Evolutionary conservation across 2,797 vertebrate species (phyloP).

Genomic region (Hirundo rustica): DNA sequence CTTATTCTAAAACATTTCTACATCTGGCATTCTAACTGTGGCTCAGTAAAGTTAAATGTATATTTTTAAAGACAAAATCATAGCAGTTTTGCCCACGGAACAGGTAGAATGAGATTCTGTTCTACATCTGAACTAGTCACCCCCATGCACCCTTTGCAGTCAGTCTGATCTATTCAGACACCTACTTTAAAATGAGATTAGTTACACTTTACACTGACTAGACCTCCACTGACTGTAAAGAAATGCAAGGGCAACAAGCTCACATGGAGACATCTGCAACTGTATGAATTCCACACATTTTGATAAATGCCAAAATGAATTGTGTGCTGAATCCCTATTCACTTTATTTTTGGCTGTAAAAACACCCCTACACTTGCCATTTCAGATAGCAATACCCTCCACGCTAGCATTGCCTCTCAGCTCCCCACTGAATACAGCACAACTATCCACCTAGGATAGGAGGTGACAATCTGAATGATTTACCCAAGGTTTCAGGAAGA

Average conservation of each 20-base stretch:
- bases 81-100: conserved; percentile 51
- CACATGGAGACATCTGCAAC: conserved; percentile 1
- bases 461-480: background rate
- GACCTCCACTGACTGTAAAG: background rate
- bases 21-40: conserved; percentile 47
- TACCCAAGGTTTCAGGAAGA: background rate
- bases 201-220: conserved; percentile 5
- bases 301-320: background rate
- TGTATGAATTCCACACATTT: background rate
- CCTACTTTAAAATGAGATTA: conserved; percentile 1
- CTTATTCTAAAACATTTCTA: conserved; percentile 39
- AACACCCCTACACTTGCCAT: background rate
- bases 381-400: background rate
- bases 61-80: conserved; percentile 50
- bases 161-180: conserved; percentile 2
- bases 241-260: conserved; percentile 6
- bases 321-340: background rate
- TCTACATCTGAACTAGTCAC: conserved; percentile 41
- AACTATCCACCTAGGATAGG: background rate
- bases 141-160: background rate
- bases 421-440: background rate
- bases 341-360: background rate
- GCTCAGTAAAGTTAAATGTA: conserved; percentile 22
- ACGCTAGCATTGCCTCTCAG: background rate
- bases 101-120: conserved; percentile 34